These are phyloP conservation scores for Aethes cnicana DNA, from an alignment of 2,888 invertebrate genomes.

Conservation along the genomic window DNA sequence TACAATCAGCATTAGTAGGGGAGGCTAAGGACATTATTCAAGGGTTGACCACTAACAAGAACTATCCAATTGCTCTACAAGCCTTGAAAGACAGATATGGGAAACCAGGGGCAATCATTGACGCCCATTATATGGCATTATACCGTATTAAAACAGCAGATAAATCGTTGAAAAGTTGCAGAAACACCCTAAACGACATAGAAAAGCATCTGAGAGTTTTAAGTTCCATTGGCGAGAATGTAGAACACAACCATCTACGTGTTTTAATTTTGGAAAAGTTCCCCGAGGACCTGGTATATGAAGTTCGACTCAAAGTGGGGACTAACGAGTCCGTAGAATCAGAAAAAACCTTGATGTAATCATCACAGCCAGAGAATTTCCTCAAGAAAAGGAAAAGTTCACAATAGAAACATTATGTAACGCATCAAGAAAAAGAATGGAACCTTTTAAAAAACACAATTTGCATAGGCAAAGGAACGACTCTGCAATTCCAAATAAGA, in stretches of 20 bases:
- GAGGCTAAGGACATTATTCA: conserved; percentile 30
- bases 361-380: conserved; percentile 28
- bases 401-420: too few relatives aligned
- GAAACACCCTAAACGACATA: conserved; percentile 32
- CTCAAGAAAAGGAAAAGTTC: too few relatives aligned
- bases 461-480: too few relatives aligned
- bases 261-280: not conserved
- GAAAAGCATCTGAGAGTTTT: conserved; percentile 37
- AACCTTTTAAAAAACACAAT: too few relatives aligned
- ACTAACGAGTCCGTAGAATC: not conserved
- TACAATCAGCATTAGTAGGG: conserved; percentile 32
- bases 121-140: conserved; percentile 34
- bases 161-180: conserved; percentile 17
- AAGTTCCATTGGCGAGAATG: conserved; percentile 36
- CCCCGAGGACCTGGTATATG: not conserved
- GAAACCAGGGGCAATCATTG: conserved; percentile 15
- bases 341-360: conserved; percentile 5
- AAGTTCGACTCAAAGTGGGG: not conserved
- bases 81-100: conserved; percentile 32
- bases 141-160: conserved; percentile 26
- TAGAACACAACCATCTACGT: conserved; percentile 34
- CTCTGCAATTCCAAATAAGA: too few relatives aligned
- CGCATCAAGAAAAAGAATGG: too few relatives aligned
- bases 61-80: conserved; percentile 31
- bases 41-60: conserved; percentile 33